phyloP scores from a whole-genome alignment of 1,140 invertebrate genomes.

The Asobara japonica region DNA sequence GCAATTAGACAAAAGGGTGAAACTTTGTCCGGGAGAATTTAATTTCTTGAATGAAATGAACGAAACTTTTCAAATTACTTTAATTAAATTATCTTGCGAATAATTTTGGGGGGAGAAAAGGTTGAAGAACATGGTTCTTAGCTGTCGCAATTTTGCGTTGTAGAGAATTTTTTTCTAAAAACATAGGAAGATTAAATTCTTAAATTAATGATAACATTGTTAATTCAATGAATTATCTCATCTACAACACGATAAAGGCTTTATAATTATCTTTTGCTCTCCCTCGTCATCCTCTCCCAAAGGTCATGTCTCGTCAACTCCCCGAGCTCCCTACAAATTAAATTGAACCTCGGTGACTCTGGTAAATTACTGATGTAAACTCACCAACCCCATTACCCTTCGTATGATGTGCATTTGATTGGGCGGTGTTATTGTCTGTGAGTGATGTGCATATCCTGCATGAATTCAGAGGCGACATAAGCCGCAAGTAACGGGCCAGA shows the following conservation, averaged over 20 bases:
- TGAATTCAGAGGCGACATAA: background rate
- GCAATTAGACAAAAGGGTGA: background rate
- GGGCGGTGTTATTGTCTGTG: background rate
- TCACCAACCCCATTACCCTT: background rate
- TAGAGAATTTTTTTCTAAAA: too few species aligned
- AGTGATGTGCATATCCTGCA: background rate
- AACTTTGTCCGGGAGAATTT: background rate
- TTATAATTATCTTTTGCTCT: background rate
- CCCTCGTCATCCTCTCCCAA: background rate
- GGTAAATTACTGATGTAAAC: background rate
- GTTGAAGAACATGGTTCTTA: too few species aligned
- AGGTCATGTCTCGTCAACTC: background rate
- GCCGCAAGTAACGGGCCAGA: background rate
- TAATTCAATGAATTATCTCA: background rate
- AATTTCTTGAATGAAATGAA: too few species aligned
- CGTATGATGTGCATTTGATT: conserved; percentile 9
- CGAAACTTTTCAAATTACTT: too few species aligned
- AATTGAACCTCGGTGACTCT: conserved; percentile 1
- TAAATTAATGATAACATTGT: background rate
- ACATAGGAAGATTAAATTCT: too few species aligned
- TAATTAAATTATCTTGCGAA: too few species aligned
- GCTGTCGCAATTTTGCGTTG: too few species aligned
- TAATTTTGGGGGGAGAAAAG: too few species aligned
- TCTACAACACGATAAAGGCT: background rate
- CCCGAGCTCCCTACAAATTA: background rate